Evolutionary conservation across 2,797 vertebrate genomes (phyloP).

Genomic region (Antrozous pallidus): DNA sequence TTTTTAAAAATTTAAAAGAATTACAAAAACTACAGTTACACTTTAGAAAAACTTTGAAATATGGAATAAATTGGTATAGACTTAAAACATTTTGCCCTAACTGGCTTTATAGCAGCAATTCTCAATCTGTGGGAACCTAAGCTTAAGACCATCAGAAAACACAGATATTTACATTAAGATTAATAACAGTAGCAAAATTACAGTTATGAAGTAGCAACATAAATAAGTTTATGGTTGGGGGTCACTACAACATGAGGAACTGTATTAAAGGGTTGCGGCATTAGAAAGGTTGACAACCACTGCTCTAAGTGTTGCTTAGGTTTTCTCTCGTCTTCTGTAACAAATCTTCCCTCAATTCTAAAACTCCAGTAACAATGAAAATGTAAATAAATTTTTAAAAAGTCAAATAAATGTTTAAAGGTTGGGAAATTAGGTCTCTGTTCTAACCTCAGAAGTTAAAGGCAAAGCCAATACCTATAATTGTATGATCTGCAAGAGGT

Average conservation of each 20-base stretch:
- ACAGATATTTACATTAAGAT: no score
- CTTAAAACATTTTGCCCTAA: background rate
- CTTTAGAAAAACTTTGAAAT: background rate
- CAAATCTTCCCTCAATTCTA: background rate
- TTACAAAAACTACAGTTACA: background rate
- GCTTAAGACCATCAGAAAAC: no score
- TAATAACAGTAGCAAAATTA: no score
- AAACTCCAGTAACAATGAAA: constrained; percentile 12
- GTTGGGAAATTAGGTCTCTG: constrained; percentile 34
- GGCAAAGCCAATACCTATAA: background rate
- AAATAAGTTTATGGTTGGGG: no score
- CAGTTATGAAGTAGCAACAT: no score
- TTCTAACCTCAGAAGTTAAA: constrained; percentile 21
- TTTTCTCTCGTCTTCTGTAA: no score
- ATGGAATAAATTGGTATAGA: background rate
- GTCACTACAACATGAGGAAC: no score
- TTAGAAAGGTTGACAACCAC: no score
- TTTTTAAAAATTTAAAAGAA: background rate
- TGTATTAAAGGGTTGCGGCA: no score
- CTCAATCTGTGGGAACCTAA: no score
- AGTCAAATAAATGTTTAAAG: constrained; percentile 39
- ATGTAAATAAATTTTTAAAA: constrained; percentile 47
- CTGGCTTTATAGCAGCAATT: no score
- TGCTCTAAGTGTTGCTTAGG: no score
- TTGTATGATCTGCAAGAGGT: background rate